Conservation (phyloP, 2,888 invertebrate genomes). For the Tiliacea citrago region DNA sequence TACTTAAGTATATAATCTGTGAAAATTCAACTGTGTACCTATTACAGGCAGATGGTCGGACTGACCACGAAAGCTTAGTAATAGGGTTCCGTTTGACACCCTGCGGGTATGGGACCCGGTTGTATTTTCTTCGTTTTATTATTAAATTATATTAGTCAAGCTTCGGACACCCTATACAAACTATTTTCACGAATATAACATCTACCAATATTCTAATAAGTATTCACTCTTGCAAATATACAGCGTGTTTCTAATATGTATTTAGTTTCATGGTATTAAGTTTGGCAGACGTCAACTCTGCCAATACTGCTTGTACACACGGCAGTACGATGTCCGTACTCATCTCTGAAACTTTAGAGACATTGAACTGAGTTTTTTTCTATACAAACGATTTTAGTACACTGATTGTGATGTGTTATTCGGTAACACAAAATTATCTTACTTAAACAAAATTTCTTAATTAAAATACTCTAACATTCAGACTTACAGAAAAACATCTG, state of each 20-base stretch:
- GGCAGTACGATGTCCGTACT: neutral
- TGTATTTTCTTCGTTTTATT: no score
- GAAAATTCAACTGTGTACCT: no score
- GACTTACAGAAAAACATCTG: no score
- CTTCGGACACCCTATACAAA: neutral
- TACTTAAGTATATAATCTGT: no score
- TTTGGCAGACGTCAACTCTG: constrained; percentile 40
- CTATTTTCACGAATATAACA: neutral
- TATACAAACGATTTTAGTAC: neutral
- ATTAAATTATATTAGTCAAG: neutral
- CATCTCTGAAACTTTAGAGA: neutral
- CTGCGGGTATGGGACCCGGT: no score
- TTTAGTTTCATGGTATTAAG: constrained; percentile 39
- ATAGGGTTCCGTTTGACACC: no score
- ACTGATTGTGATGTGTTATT: neutral
- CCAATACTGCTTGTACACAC: constrained; percentile 27
- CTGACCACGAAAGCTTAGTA: no score
- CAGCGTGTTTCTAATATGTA: constrained; percentile 28
- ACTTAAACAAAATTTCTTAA: neutral
- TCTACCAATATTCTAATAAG: constrained; percentile 37
- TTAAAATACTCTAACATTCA: no score
- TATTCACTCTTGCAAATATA: constrained; percentile 35
- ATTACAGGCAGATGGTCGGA: no score
- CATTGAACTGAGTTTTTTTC: neutral
- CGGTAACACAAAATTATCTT: neutral